Evolutionary conservation across 1,140 invertebrate species (phyloP).

Genomic region (Rhopalosiphum padi): DNA sequence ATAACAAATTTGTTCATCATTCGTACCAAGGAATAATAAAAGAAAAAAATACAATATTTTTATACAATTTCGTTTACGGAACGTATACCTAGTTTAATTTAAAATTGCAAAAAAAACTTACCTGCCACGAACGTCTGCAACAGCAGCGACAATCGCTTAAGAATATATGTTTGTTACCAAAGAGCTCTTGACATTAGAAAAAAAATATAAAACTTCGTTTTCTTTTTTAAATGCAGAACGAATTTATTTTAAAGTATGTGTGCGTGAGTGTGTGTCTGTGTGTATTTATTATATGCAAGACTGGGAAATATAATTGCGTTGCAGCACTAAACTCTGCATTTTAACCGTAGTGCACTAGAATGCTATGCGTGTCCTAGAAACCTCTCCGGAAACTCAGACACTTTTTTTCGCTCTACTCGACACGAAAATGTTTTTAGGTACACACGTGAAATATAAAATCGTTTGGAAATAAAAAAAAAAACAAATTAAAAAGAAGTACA

Average conservation of each 20-base stretch:
- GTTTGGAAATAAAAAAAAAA: neutral
- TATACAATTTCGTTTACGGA: neutral
- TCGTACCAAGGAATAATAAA: neutral
- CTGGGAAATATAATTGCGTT: slow-evolving; percentile 19
- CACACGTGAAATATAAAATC: neutral
- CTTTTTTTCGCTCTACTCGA: slow-evolving; percentile 1
- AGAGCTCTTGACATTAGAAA: neutral
- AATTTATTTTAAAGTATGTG: slow-evolving; percentile 1
- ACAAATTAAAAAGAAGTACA: neutral
- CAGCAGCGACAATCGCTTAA: slow-evolving; percentile 1
- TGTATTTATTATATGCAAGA: neutral
- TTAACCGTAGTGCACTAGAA: slow-evolving; percentile 39
- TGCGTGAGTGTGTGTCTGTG: neutral
- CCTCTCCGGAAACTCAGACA: neutral
- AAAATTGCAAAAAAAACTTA: neutral
- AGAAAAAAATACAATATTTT: neutral
- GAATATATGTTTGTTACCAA: neutral
- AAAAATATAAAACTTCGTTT: slow-evolving; percentile 4
- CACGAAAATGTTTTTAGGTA: neutral
- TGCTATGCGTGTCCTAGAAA: slow-evolving; percentile 24
- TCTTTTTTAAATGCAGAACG: neutral
- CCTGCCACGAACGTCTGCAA: neutral
- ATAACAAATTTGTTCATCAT: neutral
- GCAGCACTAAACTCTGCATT: slow-evolving; percentile 7
- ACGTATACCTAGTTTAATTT: neutral